Percentiles rank a stretch among this genome's conserved stretches.
Evolutionary conservation across 2,113 vertebrate genomes (phyloP).

Genomic region (Centrocercus urophasianus): DNA sequence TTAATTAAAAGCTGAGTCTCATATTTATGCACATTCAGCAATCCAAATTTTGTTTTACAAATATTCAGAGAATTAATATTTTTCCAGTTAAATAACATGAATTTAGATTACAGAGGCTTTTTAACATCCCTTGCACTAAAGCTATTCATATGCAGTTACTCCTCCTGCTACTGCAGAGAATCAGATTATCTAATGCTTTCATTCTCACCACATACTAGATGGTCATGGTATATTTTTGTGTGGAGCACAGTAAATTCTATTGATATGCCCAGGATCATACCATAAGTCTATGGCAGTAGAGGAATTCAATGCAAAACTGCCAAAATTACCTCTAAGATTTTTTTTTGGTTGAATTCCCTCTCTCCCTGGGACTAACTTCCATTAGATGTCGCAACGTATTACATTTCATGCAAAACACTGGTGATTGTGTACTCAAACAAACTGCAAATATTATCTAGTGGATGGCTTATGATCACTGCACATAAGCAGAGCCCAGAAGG

Average conservation of each 20-base stretch:
- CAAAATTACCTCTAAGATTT: neutral
- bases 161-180: neutral
- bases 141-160: neutral
- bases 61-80: neutral
- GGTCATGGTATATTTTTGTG: neutral
- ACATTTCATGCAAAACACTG: neutral
- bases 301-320: neutral
- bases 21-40: neutral
- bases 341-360: neutral
- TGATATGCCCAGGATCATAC: neutral
- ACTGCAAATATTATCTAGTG: slow-evolving; percentile 4
- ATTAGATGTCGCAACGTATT: neutral
- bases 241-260: neutral
- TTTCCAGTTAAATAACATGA: neutral
- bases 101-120: neutral
- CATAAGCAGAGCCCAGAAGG: neutral
- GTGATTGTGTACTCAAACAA: neutral
- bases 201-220: neutral
- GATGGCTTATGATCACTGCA: slow-evolving; percentile 1
- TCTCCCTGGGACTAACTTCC: neutral
- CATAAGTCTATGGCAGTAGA: neutral
- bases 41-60: neutral
- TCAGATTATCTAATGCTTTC: rapidly evolving
- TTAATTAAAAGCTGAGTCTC: neutral
- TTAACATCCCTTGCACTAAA: neutral